A percentile compares a stretch with the other conserved stretches of the same genome.
These are phyloP conservation scores for Thymelicus sylvestris DNA, from an alignment of 2,888 invertebrate species.

Conservation along the genomic window DNA sequence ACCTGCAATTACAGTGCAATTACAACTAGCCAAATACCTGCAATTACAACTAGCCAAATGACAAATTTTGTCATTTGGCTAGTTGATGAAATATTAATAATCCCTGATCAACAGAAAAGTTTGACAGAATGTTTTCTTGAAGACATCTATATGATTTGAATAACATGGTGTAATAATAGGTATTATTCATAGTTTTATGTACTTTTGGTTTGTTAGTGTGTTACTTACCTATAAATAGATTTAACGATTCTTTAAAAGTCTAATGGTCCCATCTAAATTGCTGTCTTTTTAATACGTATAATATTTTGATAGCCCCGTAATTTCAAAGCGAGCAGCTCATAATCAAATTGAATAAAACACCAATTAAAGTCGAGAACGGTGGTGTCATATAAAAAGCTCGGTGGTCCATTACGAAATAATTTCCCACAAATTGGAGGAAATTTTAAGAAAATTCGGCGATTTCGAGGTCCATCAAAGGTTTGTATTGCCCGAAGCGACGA, in stretches of 20 bases:
- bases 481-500: slow-evolving; percentile 50
- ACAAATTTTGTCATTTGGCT: too few relatives aligned
- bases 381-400: slow-evolving; percentile 49
- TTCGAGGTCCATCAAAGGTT: slow-evolving; percentile 59
- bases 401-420: slow-evolving; percentile 53
- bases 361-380: slow-evolving; percentile 53
- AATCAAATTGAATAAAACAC: slow-evolving; percentile 41
- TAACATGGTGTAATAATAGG: too few relatives aligned
- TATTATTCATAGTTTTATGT: too few relatives aligned
- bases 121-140: too few relatives aligned
- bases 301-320: slow-evolving; percentile 27
- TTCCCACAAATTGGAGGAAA: slow-evolving; percentile 55
- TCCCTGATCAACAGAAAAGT: too few relatives aligned
- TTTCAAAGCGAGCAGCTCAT: slow-evolving; percentile 34
- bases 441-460: slow-evolving; percentile 55
- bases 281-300: neutral
- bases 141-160: too few relatives aligned
- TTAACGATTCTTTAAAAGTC: neutral
- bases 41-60: too few relatives aligned
- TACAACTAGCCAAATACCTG: too few relatives aligned
- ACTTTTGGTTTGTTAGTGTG: too few relatives aligned
- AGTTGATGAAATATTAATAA: too few relatives aligned
- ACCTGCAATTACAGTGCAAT: slow-evolving; percentile 10
- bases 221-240: neutral
- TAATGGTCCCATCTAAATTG: too few relatives aligned